These are phyloP conservation scores for Drosophila sordidapex DNA, from an alignment of 2,888 invertebrate genomes.

Conservation along the genomic window DNA sequence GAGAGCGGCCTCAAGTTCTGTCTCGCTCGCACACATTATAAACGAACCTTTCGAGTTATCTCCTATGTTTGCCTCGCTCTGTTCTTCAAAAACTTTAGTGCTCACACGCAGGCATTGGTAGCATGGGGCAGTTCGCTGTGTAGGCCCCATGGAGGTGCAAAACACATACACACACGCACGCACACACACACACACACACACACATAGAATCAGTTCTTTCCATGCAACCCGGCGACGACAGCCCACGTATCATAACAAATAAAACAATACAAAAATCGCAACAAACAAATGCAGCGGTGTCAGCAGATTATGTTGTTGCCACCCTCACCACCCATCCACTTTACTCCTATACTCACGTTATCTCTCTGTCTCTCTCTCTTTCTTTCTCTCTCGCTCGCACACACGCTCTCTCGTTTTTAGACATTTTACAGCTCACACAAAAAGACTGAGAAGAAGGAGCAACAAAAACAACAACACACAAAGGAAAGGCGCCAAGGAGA, in stretches of 20 bases:
- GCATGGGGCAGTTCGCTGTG: conserved; percentile 33
- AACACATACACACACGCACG: conserved; percentile 15
- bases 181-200: not conserved
- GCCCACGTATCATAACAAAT: conserved; percentile 63
- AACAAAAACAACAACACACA: conserved; percentile 16
- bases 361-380: conserved; percentile 32
- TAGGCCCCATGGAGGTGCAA: conserved; percentile 42
- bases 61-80: conserved; percentile 46
- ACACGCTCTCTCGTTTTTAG: conserved; percentile 27
- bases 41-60: not conserved
- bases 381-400: conserved; percentile 15
- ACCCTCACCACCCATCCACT: conserved; percentile 3
- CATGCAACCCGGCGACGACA: conserved; percentile 38
- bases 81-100: conserved; percentile 17
- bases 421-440: conserved; percentile 73
- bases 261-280: conserved; percentile 47
- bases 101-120: conserved; percentile 45
- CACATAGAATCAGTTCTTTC: conserved; percentile 16
- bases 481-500: conserved; percentile 26
- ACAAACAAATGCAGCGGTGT: conserved; percentile 41
- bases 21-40: conserved; percentile 33
- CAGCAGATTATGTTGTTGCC: conserved; percentile 16
- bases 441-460: conserved; percentile 77
- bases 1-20: conserved; percentile 36
- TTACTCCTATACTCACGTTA: conserved; percentile 19